Percentiles rank a stretch among this genome's conserved stretches.
Conservation (phyloP, 2,888 invertebrate genomes). For the Pantelozetes paolii region DNA sequence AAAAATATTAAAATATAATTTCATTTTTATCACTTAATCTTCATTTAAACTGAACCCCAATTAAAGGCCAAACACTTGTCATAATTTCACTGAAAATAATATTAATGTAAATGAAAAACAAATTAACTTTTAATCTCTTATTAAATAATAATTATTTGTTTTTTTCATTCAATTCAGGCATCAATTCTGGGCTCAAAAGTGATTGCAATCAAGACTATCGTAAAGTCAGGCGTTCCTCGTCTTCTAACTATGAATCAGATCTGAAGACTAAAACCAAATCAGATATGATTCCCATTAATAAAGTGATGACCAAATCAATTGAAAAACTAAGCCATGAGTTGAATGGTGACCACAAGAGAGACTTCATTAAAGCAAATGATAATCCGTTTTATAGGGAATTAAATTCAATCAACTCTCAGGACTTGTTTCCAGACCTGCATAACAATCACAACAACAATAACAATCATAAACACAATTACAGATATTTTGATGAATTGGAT, state of each 20-base stretch:
- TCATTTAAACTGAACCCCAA: too few species aligned
- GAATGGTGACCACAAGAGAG: conserved; percentile 1
- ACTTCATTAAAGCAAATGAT: conserved; percentile 4
- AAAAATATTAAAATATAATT: too few species aligned
- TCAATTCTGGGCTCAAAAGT: background rate
- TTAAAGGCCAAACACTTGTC: too few species aligned
- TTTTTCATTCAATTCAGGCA: background rate
- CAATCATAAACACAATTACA: background rate
- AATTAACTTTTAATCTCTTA: too few species aligned
- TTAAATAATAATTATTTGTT: background rate
- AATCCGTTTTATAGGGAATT: conserved; percentile 21
- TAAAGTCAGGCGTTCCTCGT: conserved; percentile 19
- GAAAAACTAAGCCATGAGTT: conserved; percentile 3
- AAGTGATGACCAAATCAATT: conserved; percentile 16
- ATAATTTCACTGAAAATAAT: too few species aligned
- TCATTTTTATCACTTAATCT: too few species aligned
- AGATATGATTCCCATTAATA: conserved; percentile 11
- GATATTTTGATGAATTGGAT: conserved; percentile 29
- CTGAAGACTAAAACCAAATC: conserved; percentile 7
- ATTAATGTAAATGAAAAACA: too few species aligned
- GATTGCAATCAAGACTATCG: conserved; percentile 17
- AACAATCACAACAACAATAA: conserved; percentile 22
- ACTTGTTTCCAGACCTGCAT: conserved; percentile 24
- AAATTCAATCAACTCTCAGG: conserved; percentile 22
- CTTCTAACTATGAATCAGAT: conserved; percentile 24